phyloP scores from a whole-genome alignment of 2,113 vertebrate genomes.

The Ammodramus savannarum region DNA sequence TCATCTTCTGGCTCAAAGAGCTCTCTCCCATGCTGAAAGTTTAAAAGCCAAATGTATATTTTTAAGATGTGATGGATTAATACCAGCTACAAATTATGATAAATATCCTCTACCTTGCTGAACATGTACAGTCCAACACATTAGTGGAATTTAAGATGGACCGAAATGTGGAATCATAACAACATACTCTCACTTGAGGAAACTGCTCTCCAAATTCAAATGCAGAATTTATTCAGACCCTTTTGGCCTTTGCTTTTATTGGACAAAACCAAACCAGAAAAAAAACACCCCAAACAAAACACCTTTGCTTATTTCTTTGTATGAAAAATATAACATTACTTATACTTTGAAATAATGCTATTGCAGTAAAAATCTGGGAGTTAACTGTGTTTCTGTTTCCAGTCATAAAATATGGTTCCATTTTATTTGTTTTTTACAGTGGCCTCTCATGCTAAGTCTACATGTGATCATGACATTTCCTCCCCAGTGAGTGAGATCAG shows the following conservation, averaged over 20 bases:
- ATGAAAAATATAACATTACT: background rate
- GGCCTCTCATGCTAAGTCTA: constrained; percentile 33
- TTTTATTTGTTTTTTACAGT: constrained; percentile 57
- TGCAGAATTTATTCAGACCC: background rate
- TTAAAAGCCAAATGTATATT: constrained; percentile 2
- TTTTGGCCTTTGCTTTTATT: background rate
- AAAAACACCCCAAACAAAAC: fast-evolving
- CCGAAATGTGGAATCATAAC: background rate
- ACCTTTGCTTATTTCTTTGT: background rate
- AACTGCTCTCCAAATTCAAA: background rate
- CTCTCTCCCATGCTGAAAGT: background rate
- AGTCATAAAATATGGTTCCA: constrained; percentile 30
- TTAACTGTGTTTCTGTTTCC: background rate
- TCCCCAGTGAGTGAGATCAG: constrained; percentile 34
- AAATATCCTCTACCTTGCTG: background rate
- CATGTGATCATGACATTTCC: constrained; percentile 45
- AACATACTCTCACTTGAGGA: background rate
- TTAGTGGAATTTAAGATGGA: background rate
- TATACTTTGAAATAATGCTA: background rate
- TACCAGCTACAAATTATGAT: background rate
- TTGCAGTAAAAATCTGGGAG: background rate
- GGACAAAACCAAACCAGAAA: background rate
- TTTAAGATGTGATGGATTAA: background rate
- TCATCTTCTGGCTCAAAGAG: constrained; percentile 21
- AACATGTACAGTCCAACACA: background rate